A percentile compares a stretch with the other conserved stretches of the same genome.
Conservation (phyloP, 2,113 vertebrate genomes). For the Toxotes chatareus region DNA sequence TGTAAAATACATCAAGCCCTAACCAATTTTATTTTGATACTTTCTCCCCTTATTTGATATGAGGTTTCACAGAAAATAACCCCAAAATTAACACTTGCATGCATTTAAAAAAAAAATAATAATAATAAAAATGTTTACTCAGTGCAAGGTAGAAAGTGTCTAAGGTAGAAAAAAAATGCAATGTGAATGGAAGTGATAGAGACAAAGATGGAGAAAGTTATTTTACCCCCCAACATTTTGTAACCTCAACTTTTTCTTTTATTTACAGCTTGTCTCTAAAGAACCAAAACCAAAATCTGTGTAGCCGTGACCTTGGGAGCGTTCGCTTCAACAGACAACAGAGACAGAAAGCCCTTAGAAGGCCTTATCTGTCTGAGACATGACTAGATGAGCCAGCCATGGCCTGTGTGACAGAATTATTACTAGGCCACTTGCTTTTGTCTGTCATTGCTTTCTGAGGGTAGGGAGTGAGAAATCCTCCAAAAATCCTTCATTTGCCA, state of each 20-base stretch:
- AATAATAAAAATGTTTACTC: background rate
- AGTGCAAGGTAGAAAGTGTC: background rate
- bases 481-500: slow-evolving; percentile 42
- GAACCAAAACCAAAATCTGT: slow-evolving; percentile 12
- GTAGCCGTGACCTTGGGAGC: slow-evolving; percentile 41
- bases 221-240: background rate
- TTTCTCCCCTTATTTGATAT: slow-evolving; percentile 38
- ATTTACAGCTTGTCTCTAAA: slow-evolving; percentile 39
- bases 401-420: slow-evolving; percentile 57
- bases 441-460: slow-evolving; percentile 32
- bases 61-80: slow-evolving; percentile 41
- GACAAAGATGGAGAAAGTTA: slow-evolving; percentile 6
- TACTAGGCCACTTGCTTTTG: slow-evolving; percentile 32
- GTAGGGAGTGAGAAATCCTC: slow-evolving; percentile 42
- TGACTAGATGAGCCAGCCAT: slow-evolving; percentile 27
- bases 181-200: background rate
- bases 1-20: slow-evolving; percentile 62
- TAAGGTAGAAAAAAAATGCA: background rate
- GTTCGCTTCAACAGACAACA: slow-evolving; percentile 16
- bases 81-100: background rate
- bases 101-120: slow-evolving; percentile 2
- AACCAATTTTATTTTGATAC: slow-evolving; percentile 46
- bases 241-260: slow-evolving; percentile 18
- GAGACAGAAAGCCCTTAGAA: slow-evolving; percentile 29
- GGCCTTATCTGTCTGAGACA: slow-evolving; percentile 53